Conservation (phyloP, 2,888 invertebrate species). For the Scrobipalpa atriplicella region DNA sequence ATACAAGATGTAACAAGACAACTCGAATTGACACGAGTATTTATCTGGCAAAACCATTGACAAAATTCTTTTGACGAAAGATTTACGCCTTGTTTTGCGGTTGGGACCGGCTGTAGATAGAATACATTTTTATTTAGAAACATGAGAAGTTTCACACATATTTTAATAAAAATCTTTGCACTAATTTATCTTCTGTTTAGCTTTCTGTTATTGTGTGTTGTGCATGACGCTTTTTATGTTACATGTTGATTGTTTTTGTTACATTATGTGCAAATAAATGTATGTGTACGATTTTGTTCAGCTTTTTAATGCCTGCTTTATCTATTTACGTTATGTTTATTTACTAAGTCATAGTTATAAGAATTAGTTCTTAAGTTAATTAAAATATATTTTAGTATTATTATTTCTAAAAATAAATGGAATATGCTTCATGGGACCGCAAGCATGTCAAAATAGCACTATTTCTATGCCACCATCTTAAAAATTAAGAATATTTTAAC, state of each 20-base stretch:
- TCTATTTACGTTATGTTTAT: not conserved
- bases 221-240: slow-evolving; percentile 13
- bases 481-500: no score
- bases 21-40: not conserved
- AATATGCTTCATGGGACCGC: not conserved
- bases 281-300: slow-evolving; percentile 6
- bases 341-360: not conserved
- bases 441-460: not conserved
- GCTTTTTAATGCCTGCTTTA: slow-evolving; percentile 13
- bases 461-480: no score
- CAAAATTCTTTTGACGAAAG: not conserved
- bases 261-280: slow-evolving; percentile 7
- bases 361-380: not conserved
- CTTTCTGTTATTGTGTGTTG: not conserved
- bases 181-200: not conserved
- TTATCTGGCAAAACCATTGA: slow-evolving; percentile 15
- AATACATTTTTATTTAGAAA: not conserved
- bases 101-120: slow-evolving; percentile 17
- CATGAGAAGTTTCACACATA: slow-evolving; percentile 1
- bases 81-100: slow-evolving; percentile 5
- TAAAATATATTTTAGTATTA: not conserved
- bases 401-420: not conserved
- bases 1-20: not conserved
- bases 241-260: slow-evolving; percentile 10
- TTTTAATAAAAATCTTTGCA: not conserved